A percentile compares a stretch with the other conserved stretches of the same genome.
Conservation (phyloP, 2,888 invertebrate species). For the Cephus rjabovi region DNA sequence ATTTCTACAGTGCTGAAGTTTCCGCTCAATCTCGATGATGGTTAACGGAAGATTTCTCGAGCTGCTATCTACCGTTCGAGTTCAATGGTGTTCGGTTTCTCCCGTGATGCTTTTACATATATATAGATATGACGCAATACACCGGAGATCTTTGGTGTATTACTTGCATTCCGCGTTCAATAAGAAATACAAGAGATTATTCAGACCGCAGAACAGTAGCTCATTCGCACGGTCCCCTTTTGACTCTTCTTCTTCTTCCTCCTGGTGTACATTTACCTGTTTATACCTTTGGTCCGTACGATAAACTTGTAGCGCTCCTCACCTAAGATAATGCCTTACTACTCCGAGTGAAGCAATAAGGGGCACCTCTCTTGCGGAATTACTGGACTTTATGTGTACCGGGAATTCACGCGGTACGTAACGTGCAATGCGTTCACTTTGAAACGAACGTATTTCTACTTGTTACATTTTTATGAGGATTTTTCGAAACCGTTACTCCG, state of each 20-base stretch:
- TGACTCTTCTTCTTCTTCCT: constrained; percentile 22
- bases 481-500: neutral
- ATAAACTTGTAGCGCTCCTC: constrained; percentile 40
- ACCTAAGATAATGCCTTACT: constrained; percentile 35
- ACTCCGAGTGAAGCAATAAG: constrained; percentile 39
- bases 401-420: constrained; percentile 27
- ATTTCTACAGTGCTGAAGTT: neutral
- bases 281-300: constrained; percentile 33
- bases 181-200: constrained; percentile 43
- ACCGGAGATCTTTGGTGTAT: constrained; percentile 1
- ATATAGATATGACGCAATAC: neutral
- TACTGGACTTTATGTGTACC: constrained; percentile 41
- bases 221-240: constrained; percentile 53
- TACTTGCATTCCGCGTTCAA: constrained; percentile 50
- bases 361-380: constrained; percentile 27
- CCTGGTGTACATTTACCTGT: neutral
- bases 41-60: constrained; percentile 50
- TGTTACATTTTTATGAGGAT: neutral
- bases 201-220: constrained; percentile 57
- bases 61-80: constrained; percentile 44
- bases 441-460: neutral
- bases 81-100: constrained; percentile 45
- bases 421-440: neutral
- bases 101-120: constrained; percentile 8
- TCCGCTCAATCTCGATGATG: constrained; percentile 38